Percentiles rank a stretch among this genome's conserved stretches.
These are phyloP conservation scores for Eupithecia pulchellata DNA, from an alignment of 2,888 invertebrate species.

Conservation along the genomic window DNA sequence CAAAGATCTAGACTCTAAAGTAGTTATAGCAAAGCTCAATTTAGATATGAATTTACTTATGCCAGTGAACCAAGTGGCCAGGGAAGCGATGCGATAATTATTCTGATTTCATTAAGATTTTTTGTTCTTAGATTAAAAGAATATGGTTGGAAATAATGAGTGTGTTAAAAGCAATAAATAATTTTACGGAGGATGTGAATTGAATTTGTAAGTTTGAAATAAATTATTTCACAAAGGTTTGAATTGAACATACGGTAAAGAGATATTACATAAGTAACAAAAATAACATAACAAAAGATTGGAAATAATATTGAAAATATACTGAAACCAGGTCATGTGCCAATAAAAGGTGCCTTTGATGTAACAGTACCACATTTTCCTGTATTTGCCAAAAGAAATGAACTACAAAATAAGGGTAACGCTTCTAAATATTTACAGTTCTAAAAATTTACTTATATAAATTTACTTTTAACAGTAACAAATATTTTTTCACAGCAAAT, in stretches of 20 bases:
- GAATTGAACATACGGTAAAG: not conserved
- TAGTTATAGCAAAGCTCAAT: constrained; percentile 36
- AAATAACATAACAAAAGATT: not conserved
- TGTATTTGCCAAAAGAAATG: not conserved
- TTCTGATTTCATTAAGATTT: not conserved
- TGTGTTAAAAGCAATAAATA: not conserved
- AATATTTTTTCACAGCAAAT: too few relatives aligned
- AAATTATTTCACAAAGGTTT: not conserved
- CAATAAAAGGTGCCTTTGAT: constrained; percentile 3
- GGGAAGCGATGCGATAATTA: constrained; percentile 49
- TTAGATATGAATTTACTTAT: constrained; percentile 35
- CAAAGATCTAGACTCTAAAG: constrained; percentile 47
- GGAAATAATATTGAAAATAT: constrained; percentile 5
- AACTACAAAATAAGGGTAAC: constrained; percentile 4
- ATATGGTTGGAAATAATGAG: not conserved
- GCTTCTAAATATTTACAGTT: not conserved
- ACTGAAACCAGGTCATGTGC: constrained; percentile 3
- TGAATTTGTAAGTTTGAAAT: not conserved
- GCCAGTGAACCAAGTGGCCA: constrained; percentile 47
- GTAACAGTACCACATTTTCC: constrained; percentile 1
- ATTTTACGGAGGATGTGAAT: not conserved
- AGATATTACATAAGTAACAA: not conserved
- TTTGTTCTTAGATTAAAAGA: not conserved
- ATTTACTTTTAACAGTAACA: too few relatives aligned
- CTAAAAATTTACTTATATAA: not conserved